Percentiles rank a stretch among this genome's conserved stretches.
phyloP scores from a whole-genome alignment of 2,888 invertebrate genomes.

The Hypolimnas misippus region DNA sequence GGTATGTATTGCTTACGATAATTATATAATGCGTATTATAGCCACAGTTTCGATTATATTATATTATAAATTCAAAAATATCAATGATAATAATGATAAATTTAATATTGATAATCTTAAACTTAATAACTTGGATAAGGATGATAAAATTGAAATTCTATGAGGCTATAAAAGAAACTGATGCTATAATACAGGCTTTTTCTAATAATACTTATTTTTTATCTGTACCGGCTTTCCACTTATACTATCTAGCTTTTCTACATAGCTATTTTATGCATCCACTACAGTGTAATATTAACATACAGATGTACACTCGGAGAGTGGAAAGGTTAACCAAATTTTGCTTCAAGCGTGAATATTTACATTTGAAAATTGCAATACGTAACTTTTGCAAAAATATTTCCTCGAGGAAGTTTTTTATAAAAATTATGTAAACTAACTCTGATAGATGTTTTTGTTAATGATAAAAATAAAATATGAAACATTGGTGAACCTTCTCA shows the following conservation, averaged over 20 bases:
- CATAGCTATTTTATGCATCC: slow-evolving; percentile 55
- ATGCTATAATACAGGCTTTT: slow-evolving; percentile 41
- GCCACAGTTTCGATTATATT: slow-evolving; percentile 38
- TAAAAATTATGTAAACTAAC: too few species aligned
- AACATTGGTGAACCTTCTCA: slow-evolving; percentile 51
- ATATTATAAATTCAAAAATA: background rate
- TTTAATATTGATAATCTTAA: too few species aligned
- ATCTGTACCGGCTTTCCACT: slow-evolving; percentile 43
- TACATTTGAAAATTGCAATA: slow-evolving; percentile 7
- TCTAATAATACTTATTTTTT: slow-evolving; percentile 36
- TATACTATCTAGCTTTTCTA: slow-evolving; percentile 43
- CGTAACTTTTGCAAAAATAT: background rate
- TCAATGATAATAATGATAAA: background rate
- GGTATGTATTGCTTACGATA: slow-evolving; percentile 49
- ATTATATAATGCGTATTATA: slow-evolving; percentile 40
- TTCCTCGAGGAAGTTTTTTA: too few species aligned
- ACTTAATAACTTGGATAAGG: too few species aligned
- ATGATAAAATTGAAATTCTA: too few species aligned
- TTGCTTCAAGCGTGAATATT: slow-evolving; percentile 1
- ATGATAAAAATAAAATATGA: slow-evolving; percentile 10
- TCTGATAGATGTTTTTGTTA: too few species aligned
- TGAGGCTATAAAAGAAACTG: slow-evolving; percentile 17
- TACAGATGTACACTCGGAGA: slow-evolving; percentile 52
- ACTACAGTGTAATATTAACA: slow-evolving; percentile 63
- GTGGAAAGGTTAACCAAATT: slow-evolving; percentile 30